Evolutionary conservation across 2,888 invertebrate species (phyloP).

Genomic region (Campaea margaritaria): DNA sequence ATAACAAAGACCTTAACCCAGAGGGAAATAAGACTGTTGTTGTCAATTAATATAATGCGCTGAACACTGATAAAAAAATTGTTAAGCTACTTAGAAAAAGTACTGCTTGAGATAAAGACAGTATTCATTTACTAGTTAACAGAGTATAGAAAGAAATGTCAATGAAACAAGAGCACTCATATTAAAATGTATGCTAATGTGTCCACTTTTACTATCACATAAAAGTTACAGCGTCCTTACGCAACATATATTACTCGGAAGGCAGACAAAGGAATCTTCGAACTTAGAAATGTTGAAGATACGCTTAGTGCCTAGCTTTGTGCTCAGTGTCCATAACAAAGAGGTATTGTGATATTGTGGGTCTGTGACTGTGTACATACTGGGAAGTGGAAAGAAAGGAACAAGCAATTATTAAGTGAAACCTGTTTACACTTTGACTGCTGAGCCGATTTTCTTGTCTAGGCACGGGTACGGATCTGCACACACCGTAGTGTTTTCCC

Average conservation of each 20-base stretch:
- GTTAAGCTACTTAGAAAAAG: no score
- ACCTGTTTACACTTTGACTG: no score
- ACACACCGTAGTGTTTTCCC: no score
- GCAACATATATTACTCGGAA: slow-evolving; percentile 31
- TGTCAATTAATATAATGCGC: no score
- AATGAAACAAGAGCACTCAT: slow-evolving; percentile 1
- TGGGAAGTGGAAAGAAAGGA: slow-evolving; percentile 23
- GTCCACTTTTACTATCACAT: slow-evolving; percentile 27
- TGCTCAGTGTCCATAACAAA: slow-evolving; percentile 33
- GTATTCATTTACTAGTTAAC: no score
- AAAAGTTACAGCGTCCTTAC: slow-evolving; percentile 20
- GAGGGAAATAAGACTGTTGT: no score
- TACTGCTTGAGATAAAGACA: no score
- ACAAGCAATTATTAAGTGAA: slow-evolving; percentile 10
- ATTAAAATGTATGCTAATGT: slow-evolving; percentile 21
- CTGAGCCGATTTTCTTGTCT: no score
- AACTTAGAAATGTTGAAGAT: slow-evolving; percentile 37
- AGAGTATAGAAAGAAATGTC: background rate
- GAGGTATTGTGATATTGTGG: slow-evolving; percentile 27
- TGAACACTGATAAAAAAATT: no score
- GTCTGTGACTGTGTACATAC: slow-evolving; percentile 17
- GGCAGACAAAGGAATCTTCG: slow-evolving; percentile 29
- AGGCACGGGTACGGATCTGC: no score
- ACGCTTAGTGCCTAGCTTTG: slow-evolving; percentile 26
- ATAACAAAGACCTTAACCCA: no score